These are phyloP conservation scores for Arnoldichthys spilopterus DNA, from an alignment of 2,797 vertebrate genomes.

Conservation along the genomic window DNA sequence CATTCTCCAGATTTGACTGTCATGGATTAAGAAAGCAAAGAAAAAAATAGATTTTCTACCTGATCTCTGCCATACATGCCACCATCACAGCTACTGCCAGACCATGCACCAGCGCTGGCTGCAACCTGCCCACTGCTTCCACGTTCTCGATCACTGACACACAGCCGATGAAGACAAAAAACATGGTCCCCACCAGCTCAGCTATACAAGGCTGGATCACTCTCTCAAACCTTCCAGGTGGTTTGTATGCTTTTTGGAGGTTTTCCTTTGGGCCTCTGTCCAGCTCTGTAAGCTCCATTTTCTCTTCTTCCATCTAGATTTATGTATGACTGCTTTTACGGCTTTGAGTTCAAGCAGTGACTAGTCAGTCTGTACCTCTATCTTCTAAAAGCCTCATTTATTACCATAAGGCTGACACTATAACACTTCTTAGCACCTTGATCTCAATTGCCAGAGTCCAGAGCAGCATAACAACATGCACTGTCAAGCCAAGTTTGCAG, in stretches of 20 bases:
- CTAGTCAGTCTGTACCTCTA: constrained; percentile 11
- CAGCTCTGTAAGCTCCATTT: constrained; percentile 66
- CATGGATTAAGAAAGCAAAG: too few species aligned
- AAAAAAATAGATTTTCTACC: constrained; percentile 74
- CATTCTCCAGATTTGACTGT: too few species aligned
- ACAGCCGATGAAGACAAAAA: constrained; percentile 88
- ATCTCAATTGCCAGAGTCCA: constrained; percentile 24
- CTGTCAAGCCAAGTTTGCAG: background rate
- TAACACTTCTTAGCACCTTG: constrained; percentile 31
- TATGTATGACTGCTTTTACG: background rate
- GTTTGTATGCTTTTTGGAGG: constrained; percentile 40
- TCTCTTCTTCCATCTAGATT: constrained; percentile 63
- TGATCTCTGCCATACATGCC: constrained; percentile 82
- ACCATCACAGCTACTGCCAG: constrained; percentile 78
- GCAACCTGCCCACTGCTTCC: constrained; percentile 70
- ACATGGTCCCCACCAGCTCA: constrained; percentile 82
- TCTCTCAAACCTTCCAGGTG: constrained; percentile 70
- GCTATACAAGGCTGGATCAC: constrained; percentile 84
- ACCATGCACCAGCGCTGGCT: constrained; percentile 87
- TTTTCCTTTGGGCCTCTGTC: constrained; percentile 58
- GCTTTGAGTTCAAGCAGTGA: constrained; percentile 4
- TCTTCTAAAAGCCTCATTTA: constrained; percentile 14
- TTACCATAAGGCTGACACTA: background rate
- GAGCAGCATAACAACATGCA: background rate
- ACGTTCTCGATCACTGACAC: constrained; percentile 81